Evolutionary conservation across 2,797 vertebrate genomes (phyloP).

Genomic region (Clarias platycephalus): DNA sequence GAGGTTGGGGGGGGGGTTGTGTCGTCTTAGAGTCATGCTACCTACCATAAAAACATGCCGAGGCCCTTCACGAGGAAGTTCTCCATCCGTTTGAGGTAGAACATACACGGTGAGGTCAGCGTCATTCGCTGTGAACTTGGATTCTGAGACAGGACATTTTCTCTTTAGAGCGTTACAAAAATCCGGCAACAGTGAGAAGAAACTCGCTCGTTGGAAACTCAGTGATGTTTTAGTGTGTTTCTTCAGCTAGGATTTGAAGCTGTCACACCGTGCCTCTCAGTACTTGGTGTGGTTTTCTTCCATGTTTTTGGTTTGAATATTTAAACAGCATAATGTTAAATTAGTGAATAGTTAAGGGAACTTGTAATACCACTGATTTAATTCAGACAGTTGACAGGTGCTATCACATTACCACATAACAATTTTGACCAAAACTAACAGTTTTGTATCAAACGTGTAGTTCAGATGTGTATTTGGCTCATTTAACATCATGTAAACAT

Average conservation of each 20-base stretch:
- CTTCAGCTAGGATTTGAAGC: slow-evolving; percentile 26
- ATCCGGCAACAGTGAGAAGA: background rate
- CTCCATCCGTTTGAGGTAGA: slow-evolving; percentile 49
- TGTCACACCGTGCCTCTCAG: background rate
- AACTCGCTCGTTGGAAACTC: background rate
- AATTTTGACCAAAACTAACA: background rate
- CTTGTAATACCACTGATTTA: background rate
- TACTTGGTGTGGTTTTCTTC: slow-evolving; percentile 3
- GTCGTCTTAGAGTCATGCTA: slow-evolving; percentile 27
- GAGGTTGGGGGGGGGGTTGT: slow-evolving; percentile 18
- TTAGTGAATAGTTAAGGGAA: background rate
- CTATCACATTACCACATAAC: background rate
- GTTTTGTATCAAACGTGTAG: background rate
- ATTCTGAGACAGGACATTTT: background rate
- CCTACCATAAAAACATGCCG: slow-evolving; percentile 51
- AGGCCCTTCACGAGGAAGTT: slow-evolving; percentile 28
- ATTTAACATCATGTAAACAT: background rate
- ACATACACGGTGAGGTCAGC: slow-evolving; percentile 3
- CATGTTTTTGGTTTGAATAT: background rate
- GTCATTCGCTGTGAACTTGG: background rate
- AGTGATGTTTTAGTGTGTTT: background rate
- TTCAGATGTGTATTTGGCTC: background rate
- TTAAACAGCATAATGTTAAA: background rate
- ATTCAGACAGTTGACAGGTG: background rate
- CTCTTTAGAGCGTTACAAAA: background rate